Base-by-base conservation (phyloP, 2,797 vertebrate genomes). In the Scarus forsteni region DNA sequence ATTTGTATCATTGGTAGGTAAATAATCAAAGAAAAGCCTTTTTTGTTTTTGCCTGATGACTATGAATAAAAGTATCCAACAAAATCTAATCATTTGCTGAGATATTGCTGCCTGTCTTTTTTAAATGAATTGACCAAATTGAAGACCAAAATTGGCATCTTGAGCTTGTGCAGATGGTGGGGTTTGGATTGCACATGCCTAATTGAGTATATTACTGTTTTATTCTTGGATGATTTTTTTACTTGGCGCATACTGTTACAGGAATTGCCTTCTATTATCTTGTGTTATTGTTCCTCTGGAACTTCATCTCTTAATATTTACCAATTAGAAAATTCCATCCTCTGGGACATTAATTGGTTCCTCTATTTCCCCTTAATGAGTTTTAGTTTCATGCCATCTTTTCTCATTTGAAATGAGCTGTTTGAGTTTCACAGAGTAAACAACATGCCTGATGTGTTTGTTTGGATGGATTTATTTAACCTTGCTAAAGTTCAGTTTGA, bases 381-480 rank as follows among this genome's bases (percentile, higher is more conserved):
- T 78, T 73, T 84, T 77, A 60, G 80, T 87, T 89, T 84, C 81
- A 87, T 81, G 77, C 76, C 80, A 86, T 79, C 79, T 82, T 85
- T 85, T 68, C 59, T 61, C 50, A 16, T 46, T 68, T 44, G 81
- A 56, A 66, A 76, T 78, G 42, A 50, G 0, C 42, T 70, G 43
- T 80, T 80, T 83, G 61, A 71, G 53, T 79, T 67, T 46, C 63
- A 13, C 34, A 14, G 52, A 59, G n/a, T 66, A 73, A 79, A 79
- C 65, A 82, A 9, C 60, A 60, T 50, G 42, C 39, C 62, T 18
- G 53, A 35, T 70, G 34, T 58, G 38, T 58, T 38, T 58, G 63
- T 46, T 57, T 16, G 44, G 18, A 19, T 44, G 34, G 39, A 44
- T 49, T 8, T 19, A 19, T 13, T 62, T 39, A n/a, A 35, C 43